Evolutionary conservation across 2,888 invertebrate genomes (phyloP).

Genomic region (Cryptus viduatorius): DNA sequence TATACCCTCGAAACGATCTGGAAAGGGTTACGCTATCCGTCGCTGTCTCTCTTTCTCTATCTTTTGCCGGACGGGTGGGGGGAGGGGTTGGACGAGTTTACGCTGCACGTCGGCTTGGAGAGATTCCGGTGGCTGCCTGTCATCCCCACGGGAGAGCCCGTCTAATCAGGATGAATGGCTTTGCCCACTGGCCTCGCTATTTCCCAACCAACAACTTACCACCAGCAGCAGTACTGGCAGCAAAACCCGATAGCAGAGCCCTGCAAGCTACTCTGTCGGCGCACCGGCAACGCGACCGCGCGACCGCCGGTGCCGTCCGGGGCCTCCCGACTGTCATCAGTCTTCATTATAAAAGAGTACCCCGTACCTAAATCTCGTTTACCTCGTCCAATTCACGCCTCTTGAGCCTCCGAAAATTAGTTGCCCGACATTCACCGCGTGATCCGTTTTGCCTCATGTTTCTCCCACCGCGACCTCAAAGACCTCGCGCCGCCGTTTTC

Average conservation of each 20-base stretch:
- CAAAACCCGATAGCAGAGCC: constrained; percentile 46
- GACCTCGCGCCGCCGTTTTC: neutral
- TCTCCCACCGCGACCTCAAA: constrained; percentile 23
- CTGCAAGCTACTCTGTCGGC: neutral
- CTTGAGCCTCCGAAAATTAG: constrained; percentile 69
- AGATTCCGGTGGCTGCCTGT: constrained; percentile 65
- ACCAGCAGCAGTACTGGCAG: constrained; percentile 43
- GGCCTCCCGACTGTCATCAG: constrained; percentile 79
- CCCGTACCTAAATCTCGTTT: constrained; percentile 78
- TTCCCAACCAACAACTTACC: constrained; percentile 78
- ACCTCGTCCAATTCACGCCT: constrained; percentile 71
- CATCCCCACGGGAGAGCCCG: constrained; percentile 78
- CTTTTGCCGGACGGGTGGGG: constrained; percentile 22
- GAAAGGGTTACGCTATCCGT: constrained; percentile 51
- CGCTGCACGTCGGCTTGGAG: constrained; percentile 54
- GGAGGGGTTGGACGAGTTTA: constrained; percentile 28
- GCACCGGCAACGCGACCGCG: constrained; percentile 45
- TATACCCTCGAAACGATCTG: constrained; percentile 40
- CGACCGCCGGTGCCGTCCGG: constrained; percentile 62
- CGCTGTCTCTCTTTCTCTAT: constrained; percentile 8
- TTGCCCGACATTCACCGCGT: constrained; percentile 50
- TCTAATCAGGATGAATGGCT: constrained; percentile 83
- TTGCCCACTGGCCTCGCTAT: constrained; percentile 75
- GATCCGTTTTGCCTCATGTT: constrained; percentile 37
- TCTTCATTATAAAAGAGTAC: constrained; percentile 82